A percentile compares a stretch with the other conserved stretches of the same genome.
Conservation (phyloP, 2,113 vertebrate species). For the Alectura lathami region DNA sequence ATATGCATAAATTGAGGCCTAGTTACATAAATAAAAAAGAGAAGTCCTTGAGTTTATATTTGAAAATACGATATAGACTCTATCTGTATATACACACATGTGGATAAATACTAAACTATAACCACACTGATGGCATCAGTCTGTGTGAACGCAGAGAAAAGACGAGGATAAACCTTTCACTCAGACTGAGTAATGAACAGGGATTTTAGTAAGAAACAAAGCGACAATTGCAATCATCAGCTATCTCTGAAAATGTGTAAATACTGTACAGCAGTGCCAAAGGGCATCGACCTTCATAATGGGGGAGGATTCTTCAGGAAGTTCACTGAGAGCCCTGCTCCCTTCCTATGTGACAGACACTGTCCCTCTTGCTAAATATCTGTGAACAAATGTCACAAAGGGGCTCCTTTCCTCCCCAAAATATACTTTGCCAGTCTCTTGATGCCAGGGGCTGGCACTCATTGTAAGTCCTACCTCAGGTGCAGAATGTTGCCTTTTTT, state of each 20-base stretch:
- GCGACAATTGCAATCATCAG: background rate
- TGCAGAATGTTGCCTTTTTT: background rate
- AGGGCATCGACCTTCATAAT: accelerated
- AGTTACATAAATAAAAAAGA: background rate
- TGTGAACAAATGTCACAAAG: background rate
- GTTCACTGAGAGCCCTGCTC: background rate
- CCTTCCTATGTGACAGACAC: background rate
- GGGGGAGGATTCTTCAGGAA: background rate
- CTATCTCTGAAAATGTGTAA: background rate
- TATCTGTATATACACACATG: background rate
- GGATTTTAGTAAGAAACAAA: background rate
- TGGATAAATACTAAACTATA: background rate
- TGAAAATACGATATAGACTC: background rate
- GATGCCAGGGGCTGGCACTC: background rate
- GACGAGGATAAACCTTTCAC: background rate
- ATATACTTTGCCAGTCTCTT: background rate
- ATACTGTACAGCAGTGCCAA: background rate
- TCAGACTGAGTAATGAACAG: background rate
- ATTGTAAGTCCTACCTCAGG: background rate
- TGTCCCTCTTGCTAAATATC: background rate
- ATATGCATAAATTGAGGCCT: background rate
- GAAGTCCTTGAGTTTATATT: background rate
- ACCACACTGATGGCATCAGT: background rate
- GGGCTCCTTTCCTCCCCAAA: background rate
- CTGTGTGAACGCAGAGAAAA: background rate